phyloP scores from a whole-genome alignment of 2,113 vertebrate genomes.

The Odontesthes bonariensis region DNA sequence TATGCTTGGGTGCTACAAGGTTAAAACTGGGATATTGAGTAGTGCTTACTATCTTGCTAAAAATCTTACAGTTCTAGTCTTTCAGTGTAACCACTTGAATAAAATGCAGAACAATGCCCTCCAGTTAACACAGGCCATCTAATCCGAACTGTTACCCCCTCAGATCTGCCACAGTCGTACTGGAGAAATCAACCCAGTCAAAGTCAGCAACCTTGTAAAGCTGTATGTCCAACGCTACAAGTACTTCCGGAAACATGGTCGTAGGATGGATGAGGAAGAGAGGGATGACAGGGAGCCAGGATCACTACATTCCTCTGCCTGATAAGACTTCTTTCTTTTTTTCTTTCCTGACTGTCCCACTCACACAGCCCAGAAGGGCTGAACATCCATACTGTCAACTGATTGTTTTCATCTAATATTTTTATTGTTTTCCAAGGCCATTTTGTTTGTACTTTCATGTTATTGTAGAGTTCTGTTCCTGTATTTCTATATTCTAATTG shows the following conservation, averaged over 20 bases:
- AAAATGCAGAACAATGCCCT: not conserved
- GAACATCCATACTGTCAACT: too few relatives aligned
- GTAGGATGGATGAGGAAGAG: conserved; percentile 89
- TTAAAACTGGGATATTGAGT: not conserved
- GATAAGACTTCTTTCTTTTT: conserved; percentile 30
- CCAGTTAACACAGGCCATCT: not conserved
- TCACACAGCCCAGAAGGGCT: not conserved
- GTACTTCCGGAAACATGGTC: conserved; percentile 93
- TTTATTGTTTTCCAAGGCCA: conserved; percentile 33
- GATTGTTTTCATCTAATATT: not conserved
- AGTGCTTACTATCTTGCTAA: not conserved
- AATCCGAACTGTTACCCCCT: conserved; percentile 11
- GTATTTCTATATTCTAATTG: conserved; percentile 57
- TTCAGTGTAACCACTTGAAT: accelerated
- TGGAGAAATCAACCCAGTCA: conserved; percentile 94
- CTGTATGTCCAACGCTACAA: conserved; percentile 95
- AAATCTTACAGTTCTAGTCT: too few relatives aligned
- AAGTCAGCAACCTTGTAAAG: conserved; percentile 93
- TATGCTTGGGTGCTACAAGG: too few relatives aligned
- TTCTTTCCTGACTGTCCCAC: not conserved
- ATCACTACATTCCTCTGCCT: conserved; percentile 72
- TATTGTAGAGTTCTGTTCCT: conserved; percentile 1
- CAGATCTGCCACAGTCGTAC: conserved; percentile 96
- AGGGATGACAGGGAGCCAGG: conserved; percentile 77
- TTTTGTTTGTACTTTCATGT: conserved; percentile 30